phyloP scores from a whole-genome alignment of 2,888 invertebrate genomes.

The Cosmorhoe ocellata region DNA sequence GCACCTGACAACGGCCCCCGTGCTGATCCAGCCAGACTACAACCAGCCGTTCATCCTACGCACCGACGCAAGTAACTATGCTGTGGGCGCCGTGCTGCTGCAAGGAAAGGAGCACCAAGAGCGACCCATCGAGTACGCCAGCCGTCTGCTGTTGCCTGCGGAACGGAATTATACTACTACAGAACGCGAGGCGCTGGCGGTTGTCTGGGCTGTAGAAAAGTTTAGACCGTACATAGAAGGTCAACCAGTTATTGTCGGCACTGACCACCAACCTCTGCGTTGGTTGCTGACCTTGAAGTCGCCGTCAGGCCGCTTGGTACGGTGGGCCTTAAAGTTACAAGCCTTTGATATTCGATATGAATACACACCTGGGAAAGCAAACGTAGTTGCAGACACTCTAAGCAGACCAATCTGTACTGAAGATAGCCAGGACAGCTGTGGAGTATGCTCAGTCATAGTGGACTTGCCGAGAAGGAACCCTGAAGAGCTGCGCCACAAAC shows the following conservation, averaged over 20 bases:
- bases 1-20: neutral
- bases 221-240: constrained; percentile 37
- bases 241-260: constrained; percentile 44
- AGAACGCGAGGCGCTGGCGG: constrained; percentile 28
- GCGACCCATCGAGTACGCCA: constrained; percentile 35
- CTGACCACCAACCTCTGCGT: constrained; percentile 49
- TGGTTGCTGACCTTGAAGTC: neutral
- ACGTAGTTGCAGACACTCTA: neutral
- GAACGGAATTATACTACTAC: constrained; percentile 54
- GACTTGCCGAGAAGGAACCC: too few relatives aligned
- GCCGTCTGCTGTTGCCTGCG: constrained; percentile 26
- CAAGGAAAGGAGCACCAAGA: constrained; percentile 27
- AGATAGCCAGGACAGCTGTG: too few relatives aligned
- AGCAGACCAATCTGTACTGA: too few relatives aligned
- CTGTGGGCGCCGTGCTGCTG: constrained; percentile 3
- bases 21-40: constrained; percentile 50
- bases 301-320: neutral
- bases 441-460: neutral
- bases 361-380: neutral
- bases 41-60: constrained; percentile 67
- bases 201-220: constrained; percentile 28
- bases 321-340: neutral
- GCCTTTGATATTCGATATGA: neutral
- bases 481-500: too few relatives aligned
- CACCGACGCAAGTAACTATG: constrained; percentile 5